Evolutionary conservation across 1,140 invertebrate genomes (phyloP).

Genomic region (Papilio dardanus): DNA sequence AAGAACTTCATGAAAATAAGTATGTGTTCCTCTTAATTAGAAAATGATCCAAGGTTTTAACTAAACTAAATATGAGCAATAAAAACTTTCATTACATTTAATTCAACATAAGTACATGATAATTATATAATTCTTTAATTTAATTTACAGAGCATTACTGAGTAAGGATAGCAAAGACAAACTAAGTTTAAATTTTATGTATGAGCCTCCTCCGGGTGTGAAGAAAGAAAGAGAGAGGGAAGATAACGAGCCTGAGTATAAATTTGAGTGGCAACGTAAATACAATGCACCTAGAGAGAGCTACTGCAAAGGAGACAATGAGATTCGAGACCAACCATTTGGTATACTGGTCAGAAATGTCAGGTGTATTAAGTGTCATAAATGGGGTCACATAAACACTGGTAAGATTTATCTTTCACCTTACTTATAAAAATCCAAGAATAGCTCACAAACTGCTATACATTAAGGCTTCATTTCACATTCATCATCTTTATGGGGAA

Average conservation of each 20-base stretch:
- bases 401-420: slow-evolving; percentile 85
- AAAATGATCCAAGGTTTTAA: no score
- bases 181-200: slow-evolving; percentile 99
- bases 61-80: no score
- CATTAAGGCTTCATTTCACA: no score
- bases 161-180: slow-evolving; percentile 99
- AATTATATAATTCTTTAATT: slow-evolving; percentile 21
- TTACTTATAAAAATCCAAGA: no score
- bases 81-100: neutral
- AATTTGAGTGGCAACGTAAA: slow-evolving; percentile 99
- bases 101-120: neutral
- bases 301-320: slow-evolving; percentile 97
- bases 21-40: slow-evolving; percentile 68
- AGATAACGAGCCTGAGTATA: slow-evolving; percentile 97
- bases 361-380: slow-evolving; percentile 98
- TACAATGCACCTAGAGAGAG: slow-evolving; percentile 99
- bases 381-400: slow-evolving; percentile 99
- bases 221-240: slow-evolving; percentile 95
- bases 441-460: no score
- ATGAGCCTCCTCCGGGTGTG: slow-evolving; percentile 99
- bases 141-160: slow-evolving; percentile 90
- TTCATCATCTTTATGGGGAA: no score
- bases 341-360: slow-evolving; percentile 99
- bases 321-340: slow-evolving; percentile 99
- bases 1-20: slow-evolving; percentile 99